Evolutionary conservation across 2,113 vertebrate genomes (phyloP).

Genomic region (Carettochelys insculpta): DNA sequence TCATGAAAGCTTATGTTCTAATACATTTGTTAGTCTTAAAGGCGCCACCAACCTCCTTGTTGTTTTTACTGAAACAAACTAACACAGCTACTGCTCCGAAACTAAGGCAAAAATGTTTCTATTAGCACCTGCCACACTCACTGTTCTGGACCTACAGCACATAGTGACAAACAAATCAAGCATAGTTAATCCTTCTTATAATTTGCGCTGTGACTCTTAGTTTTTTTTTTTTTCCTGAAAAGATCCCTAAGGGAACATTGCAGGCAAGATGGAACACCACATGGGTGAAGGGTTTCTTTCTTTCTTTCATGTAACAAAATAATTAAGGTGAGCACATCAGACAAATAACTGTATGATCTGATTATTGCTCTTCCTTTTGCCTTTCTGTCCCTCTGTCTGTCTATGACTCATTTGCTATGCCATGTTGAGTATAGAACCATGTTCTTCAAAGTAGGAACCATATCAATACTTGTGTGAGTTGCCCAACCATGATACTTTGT

Average conservation of each 20-base stretch:
- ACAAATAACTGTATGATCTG: neutral
- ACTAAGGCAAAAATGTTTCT: neutral
- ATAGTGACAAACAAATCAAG: neutral
- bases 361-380: neutral
- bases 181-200: neutral
- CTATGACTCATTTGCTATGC: rapidly evolving
- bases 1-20: too few species aligned
- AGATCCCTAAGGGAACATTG: neutral
- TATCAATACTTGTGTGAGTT: neutral
- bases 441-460: rapidly evolving
- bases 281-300: neutral
- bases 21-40: too few species aligned
- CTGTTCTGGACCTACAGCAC: neutral
- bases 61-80: too few species aligned
- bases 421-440: rapidly evolving
- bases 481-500: neutral
- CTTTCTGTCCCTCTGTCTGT: neutral
- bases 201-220: neutral
- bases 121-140: too few species aligned
- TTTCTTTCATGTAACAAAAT: neutral
- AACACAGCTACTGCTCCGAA: too few species aligned
- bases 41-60: too few species aligned
- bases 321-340: neutral
- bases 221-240: neutral
- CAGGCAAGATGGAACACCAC: neutral